These are phyloP conservation scores for Phthorimaea operculella DNA, from an alignment of 1,140 invertebrate genomes.

Conservation along the genomic window DNA sequence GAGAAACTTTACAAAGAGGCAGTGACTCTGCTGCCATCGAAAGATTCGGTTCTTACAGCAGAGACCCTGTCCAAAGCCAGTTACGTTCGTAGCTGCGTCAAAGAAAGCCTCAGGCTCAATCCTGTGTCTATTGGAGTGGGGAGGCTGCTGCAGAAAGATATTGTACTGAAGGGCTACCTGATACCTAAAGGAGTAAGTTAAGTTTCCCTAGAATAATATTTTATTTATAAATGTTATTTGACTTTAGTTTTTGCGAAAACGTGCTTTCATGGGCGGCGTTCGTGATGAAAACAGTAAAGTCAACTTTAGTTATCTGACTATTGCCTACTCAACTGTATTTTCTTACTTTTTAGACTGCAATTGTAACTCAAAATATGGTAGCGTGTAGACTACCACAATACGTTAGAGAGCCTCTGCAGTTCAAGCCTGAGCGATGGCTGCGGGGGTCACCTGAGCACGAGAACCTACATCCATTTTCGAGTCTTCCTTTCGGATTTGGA, in stretches of 20 bases:
- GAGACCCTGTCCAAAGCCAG: conserved; percentile 72
- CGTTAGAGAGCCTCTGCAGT: conserved; percentile 75
- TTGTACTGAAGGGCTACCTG: conserved; percentile 82
- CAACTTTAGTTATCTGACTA: no score
- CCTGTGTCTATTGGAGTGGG: conserved; percentile 86
- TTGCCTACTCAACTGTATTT: no score
- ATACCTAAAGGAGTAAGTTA: conserved; percentile 85
- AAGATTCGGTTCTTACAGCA: conserved; percentile 67
- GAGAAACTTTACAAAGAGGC: conserved; percentile 78
- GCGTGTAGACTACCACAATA: conserved; percentile 77
- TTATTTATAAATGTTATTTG: no score
- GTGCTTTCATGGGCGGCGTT: no score
- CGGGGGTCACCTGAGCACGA: conserved; percentile 61
- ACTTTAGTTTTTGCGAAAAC: no score
- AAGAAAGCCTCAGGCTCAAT: conserved; percentile 86
- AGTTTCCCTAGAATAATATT: not conserved
- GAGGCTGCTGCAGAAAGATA: conserved; percentile 79
- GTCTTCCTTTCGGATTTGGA: conserved; percentile 91
- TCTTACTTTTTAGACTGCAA: conserved; percentile 74
- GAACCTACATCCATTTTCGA: conserved; percentile 78
- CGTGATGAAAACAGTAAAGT: no score
- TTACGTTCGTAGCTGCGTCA: conserved; percentile 83
- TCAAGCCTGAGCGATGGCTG: conserved; percentile 84
- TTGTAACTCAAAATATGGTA: conserved; percentile 90
- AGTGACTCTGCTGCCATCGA: conserved; percentile 63